A percentile compares a stretch with the other conserved stretches of the same genome.
These are phyloP conservation scores for Microhierax caerulescens DNA, from an alignment of 2,797 vertebrate genomes.

Conservation along the genomic window DNA sequence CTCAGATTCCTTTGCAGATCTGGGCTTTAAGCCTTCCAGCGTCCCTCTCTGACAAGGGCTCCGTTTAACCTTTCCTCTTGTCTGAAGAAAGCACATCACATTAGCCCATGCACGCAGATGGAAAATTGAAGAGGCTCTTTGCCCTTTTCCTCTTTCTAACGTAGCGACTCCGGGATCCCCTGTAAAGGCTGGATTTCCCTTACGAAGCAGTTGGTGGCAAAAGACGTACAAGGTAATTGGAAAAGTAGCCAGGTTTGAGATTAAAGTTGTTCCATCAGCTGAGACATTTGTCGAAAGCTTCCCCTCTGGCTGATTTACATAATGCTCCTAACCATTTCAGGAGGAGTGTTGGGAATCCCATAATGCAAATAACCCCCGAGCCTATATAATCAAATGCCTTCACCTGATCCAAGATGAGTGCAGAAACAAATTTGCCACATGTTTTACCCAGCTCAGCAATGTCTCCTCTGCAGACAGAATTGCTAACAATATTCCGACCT, in stretches of 20 bases:
- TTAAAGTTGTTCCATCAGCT: conserved; percentile 37
- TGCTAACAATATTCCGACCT: conserved; percentile 76
- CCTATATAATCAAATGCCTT: conserved; percentile 44
- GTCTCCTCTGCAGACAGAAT: conserved; percentile 63
- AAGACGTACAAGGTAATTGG: background rate
- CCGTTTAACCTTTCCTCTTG: conserved; percentile 59
- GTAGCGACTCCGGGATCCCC: conserved; percentile 47
- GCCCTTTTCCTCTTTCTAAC: conserved; percentile 53
- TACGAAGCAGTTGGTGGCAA: conserved; percentile 28
- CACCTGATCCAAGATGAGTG: conserved; percentile 50
- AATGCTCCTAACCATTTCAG: conserved; percentile 24
- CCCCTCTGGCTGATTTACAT: conserved; percentile 50
- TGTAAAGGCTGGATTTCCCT: conserved; percentile 49
- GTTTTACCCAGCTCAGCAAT: conserved; percentile 59
- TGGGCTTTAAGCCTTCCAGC: background rate
- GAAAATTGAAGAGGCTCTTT: conserved; percentile 67
- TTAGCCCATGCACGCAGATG: conserved; percentile 42
- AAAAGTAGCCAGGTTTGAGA: conserved; percentile 45
- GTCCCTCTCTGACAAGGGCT: background rate
- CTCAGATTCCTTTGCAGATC: background rate
- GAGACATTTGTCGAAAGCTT: conserved; percentile 5
- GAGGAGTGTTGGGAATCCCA: conserved; percentile 66
- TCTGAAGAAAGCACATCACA: conserved; percentile 39
- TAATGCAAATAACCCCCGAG: conserved; percentile 63
- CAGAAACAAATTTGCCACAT: conserved; percentile 62